Base-by-base conservation (phyloP, 2,888 invertebrate species). In the Arctia plantaginis region DNA sequence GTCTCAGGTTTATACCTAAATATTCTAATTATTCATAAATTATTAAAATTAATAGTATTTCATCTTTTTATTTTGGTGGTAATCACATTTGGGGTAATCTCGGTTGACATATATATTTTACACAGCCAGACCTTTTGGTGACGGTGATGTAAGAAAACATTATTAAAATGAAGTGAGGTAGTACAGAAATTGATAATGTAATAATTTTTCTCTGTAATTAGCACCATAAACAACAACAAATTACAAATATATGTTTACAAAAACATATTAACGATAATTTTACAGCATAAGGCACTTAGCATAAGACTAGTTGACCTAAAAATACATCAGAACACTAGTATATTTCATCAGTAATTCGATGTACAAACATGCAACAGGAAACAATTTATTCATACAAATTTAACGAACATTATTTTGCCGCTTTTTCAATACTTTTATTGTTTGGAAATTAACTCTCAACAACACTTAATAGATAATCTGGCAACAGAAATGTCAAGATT, bases 221-320 rank as follows among this genome's bases (percentile, higher is more conserved):
- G 30, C 59, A 62, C 30, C 59, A 30, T 30, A 62, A 62, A n/a
- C n/a, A n/a, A n/a, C n/a, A n/a, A n/a, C n/a, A n/a, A n/a, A n/a
- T n/a, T n/a, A n/a, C n/a, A 27, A 55, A 55, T 27, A 55, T 72
- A 41, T 66, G 72, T 65, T 76, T 66, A 73, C 77, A 66, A 41
- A 69, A 69, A 64, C 15, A 72, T 70, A 71, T 76, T 71, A 74
- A 80, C 69, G 72, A 70, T 27, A 59, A 64, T 55, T 69, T 77
- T 78, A 81, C 86, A 90, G 88, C 89, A 88, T 91, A 92, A 92
- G 90, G 90, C 91, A 92, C 93, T 93, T 90, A 90, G 85, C 78
- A 86, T 88, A 91, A 87, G 91, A 92, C 92, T 93, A 92, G 92
- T 89, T 86, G 85, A 90, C 87, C 87, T 86, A 85, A 85, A 79